Evolutionary conservation across 1,140 invertebrate genomes (phyloP), one percentile per base, ranked within the genome.

Genomic region (Diorhabda sublineata): DNA sequence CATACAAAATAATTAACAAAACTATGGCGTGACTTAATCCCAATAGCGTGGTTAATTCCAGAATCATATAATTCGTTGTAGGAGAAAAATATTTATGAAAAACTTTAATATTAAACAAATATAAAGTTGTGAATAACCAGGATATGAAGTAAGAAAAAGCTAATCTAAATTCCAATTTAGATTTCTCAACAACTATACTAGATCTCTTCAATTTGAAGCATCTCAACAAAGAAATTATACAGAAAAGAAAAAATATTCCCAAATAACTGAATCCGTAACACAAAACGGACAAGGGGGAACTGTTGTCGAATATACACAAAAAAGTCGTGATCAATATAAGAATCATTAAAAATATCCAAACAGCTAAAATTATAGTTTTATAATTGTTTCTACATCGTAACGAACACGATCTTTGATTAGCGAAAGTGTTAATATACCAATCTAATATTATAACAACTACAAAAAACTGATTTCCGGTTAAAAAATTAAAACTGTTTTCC

Each of bases 391-490:
- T 64, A 47, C 69, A 69, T 56, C 61, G 61, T 5, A 11, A 62
- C 4, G 67, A 42, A 57, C 62, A 67, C 61, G 42, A 63, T 42
- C 47, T 42, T 43, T 52, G 59, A 9, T 43, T 57, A 3, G 42
- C 59, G 45, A 66, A 74, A 5, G 61, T 72, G 1, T 61, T 26
- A 3, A 69, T 61, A 9, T 71, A 73, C 74, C 74, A 76, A 58
- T 76, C 71, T 5, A 74, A 5, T 8, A 71, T 26, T 11, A 76
- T 52, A 44, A 73, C 61, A 42, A 62, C 62, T 3, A 71, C 66
- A 68, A 76, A 76, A n/a, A 76, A 43, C 4, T 69, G 61, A 61
- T 73, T 76, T 41, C 71, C 69, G 11, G 71, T 61, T 8, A 67
- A 42, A 3, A 73, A 57, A 4, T 61, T 65, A 42, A 73, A 69